A percentile compares a stretch with the other conserved stretches of the same genome.
These are phyloP conservation scores for Polyploca ridens DNA, from an alignment of 2,888 invertebrate species.

Conservation along the genomic window DNA sequence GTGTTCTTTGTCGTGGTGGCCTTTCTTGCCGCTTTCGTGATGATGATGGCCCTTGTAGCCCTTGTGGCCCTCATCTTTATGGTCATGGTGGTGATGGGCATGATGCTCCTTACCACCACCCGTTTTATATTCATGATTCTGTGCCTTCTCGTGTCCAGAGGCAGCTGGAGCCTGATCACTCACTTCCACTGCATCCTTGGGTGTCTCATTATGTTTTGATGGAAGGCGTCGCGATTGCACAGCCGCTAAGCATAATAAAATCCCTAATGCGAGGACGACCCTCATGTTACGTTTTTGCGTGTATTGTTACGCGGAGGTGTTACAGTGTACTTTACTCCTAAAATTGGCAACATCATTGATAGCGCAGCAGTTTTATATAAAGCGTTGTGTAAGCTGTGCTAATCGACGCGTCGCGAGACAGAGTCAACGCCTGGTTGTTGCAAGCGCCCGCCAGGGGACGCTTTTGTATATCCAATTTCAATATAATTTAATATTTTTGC, in stretches of 20 bases:
- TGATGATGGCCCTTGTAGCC: constrained; percentile 89
- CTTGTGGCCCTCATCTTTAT: constrained; percentile 89
- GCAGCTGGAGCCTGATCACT: constrained; percentile 71
- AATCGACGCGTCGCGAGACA: constrained; percentile 67
- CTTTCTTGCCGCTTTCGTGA: constrained; percentile 88
- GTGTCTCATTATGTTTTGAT: constrained; percentile 39
- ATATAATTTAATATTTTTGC: constrained; percentile 7
- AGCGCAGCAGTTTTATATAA: constrained; percentile 81
- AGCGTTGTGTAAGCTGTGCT: constrained; percentile 77
- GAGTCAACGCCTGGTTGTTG: constrained; percentile 53
- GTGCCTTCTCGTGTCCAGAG: constrained; percentile 76
- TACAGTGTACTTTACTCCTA: constrained; percentile 59
- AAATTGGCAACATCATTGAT: constrained; percentile 73
- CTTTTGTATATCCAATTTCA: constrained; percentile 18
- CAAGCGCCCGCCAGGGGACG: constrained; percentile 40
- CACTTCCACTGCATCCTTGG: constrained; percentile 38
- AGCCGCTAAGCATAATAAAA: constrained; percentile 54
- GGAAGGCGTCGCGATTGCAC: constrained; percentile 64
- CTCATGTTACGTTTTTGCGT: constrained; percentile 59
- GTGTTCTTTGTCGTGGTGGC: constrained; percentile 89
- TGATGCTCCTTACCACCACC: constrained; percentile 88
- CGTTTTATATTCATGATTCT: constrained; percentile 82
- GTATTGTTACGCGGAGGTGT: constrained; percentile 42
- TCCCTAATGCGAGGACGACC: constrained; percentile 59
- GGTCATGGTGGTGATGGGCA: constrained; percentile 86